Evolutionary conservation across 2,888 invertebrate genomes (phyloP), one percentile per base, ranked within the genome.

Genomic region (Dermolepida albohirtum): DNA sequence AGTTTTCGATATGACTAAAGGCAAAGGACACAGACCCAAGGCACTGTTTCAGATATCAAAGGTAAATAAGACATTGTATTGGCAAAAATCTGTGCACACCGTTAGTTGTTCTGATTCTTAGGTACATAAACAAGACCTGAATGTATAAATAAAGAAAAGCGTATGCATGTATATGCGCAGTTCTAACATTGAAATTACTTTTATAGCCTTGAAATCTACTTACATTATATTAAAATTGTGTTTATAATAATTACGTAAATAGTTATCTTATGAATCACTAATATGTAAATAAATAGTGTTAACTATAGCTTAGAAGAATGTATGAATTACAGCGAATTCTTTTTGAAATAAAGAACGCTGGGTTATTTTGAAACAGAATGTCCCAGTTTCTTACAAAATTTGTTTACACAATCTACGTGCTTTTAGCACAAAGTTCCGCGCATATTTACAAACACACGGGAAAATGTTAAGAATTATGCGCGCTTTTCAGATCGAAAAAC

Each of bases 11-110:
- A 88, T 88, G 88, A 88, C 88, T 75, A 89, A 89, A 81, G 86
- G 87, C 68, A 89, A 88, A 80, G 80, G 81, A 75, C 86, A 85
- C 66, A 80, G 85, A 78, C 86, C 85, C 71, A 88, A 86, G 79
- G 91, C 92, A 73, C 86, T 92, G 69, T 91, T 88, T 82, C 92
- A 92, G 84, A 89, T 91, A 78, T 90, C 91, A 64, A 92, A 92
- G 91, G 92, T 92, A 81, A 85, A 85, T 78, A 52, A 51, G 10
- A 14, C 16, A 22, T 49, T 11, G 22, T 49, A 47, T 17, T 6
- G 14, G 17, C 17, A 49, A 16, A 14, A n/a, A 49, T 5, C 5
- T 49, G 16, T 8, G 17, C 12, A 16, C 39, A 54, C 64, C 44
- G 64, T 64, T 64, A 65, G 29, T 43, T 54, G 54, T 17, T 65